Conservation (phyloP, 2,797 vertebrate genomes). For the Notolepis coatsorum region DNA sequence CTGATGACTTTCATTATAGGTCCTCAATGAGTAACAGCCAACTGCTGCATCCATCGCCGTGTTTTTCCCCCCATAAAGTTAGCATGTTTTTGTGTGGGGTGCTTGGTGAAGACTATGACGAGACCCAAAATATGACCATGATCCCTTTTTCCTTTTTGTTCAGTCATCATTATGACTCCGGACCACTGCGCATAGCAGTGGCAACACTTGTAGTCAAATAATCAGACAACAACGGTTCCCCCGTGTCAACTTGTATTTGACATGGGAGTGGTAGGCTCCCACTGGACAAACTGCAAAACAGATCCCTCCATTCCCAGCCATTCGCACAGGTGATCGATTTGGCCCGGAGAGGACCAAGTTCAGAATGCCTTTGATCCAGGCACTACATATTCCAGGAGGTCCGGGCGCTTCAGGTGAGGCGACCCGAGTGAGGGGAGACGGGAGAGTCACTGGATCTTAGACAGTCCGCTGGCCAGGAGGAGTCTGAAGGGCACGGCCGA, state of each 20-base stretch:
- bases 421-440: background rate
- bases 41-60: constrained; percentile 19
- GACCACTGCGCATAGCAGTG: constrained; percentile 8
- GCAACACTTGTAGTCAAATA: constrained; percentile 27
- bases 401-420: constrained; percentile 25
- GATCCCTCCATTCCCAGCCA: constrained; percentile 10
- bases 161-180: constrained; percentile 33
- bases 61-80: constrained; percentile 29
- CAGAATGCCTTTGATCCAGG: constrained; percentile 44
- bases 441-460: constrained; percentile 81
- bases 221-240: constrained; percentile 17
- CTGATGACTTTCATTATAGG: constrained; percentile 61
- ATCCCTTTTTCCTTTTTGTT: constrained; percentile 34
- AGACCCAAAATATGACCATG: constrained; percentile 28
- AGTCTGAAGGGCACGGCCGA: constrained; percentile 80
- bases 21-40: constrained; percentile 31
- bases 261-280: constrained; percentile 23
- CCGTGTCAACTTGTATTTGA: constrained; percentile 15
- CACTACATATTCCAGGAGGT: constrained; percentile 29
- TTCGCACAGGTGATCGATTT: constrained; percentile 4
- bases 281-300: constrained; percentile 18
- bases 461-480: constrained; percentile 82
- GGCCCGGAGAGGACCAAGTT: constrained; percentile 28
- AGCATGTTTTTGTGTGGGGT: background rate
- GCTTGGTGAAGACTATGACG: constrained; percentile 3